These are phyloP conservation scores for Pediacus dermestoides DNA, from an alignment of 2,888 invertebrate genomes.

Conservation along the genomic window DNA sequence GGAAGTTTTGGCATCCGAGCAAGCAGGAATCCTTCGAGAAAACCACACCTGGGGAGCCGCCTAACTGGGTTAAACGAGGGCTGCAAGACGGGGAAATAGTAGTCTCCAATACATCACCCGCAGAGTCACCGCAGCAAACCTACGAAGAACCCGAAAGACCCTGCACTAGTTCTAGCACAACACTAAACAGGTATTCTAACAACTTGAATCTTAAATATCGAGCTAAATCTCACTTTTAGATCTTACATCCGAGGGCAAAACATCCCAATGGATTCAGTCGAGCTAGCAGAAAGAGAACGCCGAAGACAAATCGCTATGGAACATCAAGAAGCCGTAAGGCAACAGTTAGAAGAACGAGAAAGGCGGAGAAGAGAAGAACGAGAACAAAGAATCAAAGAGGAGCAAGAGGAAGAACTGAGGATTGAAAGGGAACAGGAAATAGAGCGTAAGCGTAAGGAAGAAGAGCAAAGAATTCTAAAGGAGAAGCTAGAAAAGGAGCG, in stretches of 20 bases:
- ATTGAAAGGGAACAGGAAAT: conserved; percentile 70
- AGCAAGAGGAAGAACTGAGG: conserved; percentile 75
- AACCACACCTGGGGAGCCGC: conserved; percentile 40
- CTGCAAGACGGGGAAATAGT: conserved; percentile 51
- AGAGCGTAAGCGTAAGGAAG: conserved; percentile 65
- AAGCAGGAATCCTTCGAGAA: conserved; percentile 32
- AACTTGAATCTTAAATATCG: neutral
- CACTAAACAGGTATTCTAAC: conserved; percentile 31
- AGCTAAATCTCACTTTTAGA: conserved; percentile 41
- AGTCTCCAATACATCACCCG: conserved; percentile 49
- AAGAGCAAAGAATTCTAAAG: conserved; percentile 63
- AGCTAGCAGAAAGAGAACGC: conserved; percentile 76
- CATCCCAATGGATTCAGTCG: conserved; percentile 73
- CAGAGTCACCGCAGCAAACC: conserved; percentile 48
- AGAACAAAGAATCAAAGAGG: conserved; percentile 70
- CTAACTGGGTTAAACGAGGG: conserved; percentile 56
- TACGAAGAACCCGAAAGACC: conserved; percentile 45
- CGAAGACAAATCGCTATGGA: conserved; percentile 80
- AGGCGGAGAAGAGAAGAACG: conserved; percentile 70
- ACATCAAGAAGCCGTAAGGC: conserved; percentile 80
- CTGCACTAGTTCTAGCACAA: conserved; percentile 42
- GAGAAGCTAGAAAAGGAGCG: conserved; percentile 71
- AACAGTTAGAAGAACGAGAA: conserved; percentile 82
- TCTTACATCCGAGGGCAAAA: conserved; percentile 84
- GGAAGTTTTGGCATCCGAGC: conserved; percentile 67